These are phyloP conservation scores for Andrena camellia DNA, from an alignment of 2,888 invertebrate genomes.

Conservation along the genomic window DNA sequence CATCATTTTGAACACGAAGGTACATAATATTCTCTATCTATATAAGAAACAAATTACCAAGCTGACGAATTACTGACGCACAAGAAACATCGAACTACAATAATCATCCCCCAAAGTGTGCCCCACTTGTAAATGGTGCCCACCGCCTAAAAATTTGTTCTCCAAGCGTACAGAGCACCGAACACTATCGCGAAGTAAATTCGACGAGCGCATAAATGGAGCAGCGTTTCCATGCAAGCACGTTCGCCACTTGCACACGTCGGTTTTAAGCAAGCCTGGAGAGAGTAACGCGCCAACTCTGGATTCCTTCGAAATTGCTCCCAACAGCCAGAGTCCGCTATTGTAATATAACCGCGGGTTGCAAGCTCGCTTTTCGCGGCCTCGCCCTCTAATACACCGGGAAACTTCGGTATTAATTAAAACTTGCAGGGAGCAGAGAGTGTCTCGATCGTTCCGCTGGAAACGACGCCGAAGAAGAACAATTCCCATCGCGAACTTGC, in stretches of 20 bases:
- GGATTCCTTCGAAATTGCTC: slow-evolving; percentile 46
- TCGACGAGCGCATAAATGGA: background rate
- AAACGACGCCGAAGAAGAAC: slow-evolving; percentile 8
- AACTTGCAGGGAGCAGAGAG: slow-evolving; percentile 38
- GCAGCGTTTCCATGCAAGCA: background rate
- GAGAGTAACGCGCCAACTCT: slow-evolving; percentile 37
- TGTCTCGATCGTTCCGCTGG: slow-evolving; percentile 35
- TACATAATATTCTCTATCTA: too few species aligned
- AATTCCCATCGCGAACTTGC: background rate
- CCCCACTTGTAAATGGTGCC: too few species aligned
- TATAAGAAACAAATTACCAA: too few species aligned
- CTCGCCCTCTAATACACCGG: slow-evolving; percentile 11
- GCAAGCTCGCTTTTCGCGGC: background rate
- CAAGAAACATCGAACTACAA: too few species aligned
- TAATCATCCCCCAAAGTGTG: too few species aligned
- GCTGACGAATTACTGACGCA: too few species aligned
- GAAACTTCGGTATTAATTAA: slow-evolving; percentile 51
- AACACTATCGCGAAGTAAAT: too few species aligned
- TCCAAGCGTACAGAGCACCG: too few species aligned
- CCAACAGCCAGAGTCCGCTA: slow-evolving; percentile 5
- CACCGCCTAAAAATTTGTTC: too few species aligned
- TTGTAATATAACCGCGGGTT: slow-evolving; percentile 28
- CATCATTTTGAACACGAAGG: too few species aligned
- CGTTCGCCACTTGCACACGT: background rate
- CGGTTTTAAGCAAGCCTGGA: slow-evolving; percentile 40